Evolutionary conservation across 2,888 invertebrate species (phyloP).

Genomic region (Amblyteles armatorius): DNA sequence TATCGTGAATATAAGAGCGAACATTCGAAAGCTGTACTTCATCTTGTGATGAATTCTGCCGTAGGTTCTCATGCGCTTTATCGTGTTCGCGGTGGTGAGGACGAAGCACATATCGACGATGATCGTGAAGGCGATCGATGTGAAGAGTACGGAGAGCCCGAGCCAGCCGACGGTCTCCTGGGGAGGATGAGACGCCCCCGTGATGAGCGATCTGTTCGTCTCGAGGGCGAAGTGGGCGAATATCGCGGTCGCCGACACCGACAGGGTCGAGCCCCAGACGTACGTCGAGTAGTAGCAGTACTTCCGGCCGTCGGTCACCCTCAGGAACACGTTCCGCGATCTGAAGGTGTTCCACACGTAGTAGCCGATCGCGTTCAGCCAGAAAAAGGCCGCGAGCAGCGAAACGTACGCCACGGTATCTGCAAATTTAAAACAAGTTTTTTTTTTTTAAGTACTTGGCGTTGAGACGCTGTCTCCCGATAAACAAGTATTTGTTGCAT

Average conservation of each 20-base stretch:
- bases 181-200: slow-evolving; percentile 83
- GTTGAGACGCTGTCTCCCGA: too few species aligned
- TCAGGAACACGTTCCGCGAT: slow-evolving; percentile 93
- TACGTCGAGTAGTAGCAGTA: slow-evolving; percentile 95
- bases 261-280: slow-evolving; percentile 91
- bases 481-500: too few species aligned
- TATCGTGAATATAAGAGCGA: slow-evolving; percentile 90
- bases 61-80: slow-evolving; percentile 93
- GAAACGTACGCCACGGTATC: slow-evolving; percentile 92
- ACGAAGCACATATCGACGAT: slow-evolving; percentile 92
- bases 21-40: slow-evolving; percentile 94
- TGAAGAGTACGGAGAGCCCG: slow-evolving; percentile 93
- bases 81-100: slow-evolving; percentile 91
- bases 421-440: slow-evolving; percentile 83
- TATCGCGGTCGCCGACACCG: slow-evolving; percentile 91
- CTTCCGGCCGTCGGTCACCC: slow-evolving; percentile 94
- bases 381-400: slow-evolving; percentile 92
- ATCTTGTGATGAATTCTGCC: slow-evolving; percentile 95
- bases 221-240: slow-evolving; percentile 93
- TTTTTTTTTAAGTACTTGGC: not conserved
- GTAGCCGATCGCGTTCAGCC: slow-evolving; percentile 94
- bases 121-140: slow-evolving; percentile 92
- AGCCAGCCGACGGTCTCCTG: slow-evolving; percentile 93
- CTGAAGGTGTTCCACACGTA: slow-evolving; percentile 96
- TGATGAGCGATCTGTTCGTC: slow-evolving; percentile 86